Evolutionary conservation across 1,140 invertebrate genomes (phyloP).

Genomic region (Palaemon carinicauda): DNA sequence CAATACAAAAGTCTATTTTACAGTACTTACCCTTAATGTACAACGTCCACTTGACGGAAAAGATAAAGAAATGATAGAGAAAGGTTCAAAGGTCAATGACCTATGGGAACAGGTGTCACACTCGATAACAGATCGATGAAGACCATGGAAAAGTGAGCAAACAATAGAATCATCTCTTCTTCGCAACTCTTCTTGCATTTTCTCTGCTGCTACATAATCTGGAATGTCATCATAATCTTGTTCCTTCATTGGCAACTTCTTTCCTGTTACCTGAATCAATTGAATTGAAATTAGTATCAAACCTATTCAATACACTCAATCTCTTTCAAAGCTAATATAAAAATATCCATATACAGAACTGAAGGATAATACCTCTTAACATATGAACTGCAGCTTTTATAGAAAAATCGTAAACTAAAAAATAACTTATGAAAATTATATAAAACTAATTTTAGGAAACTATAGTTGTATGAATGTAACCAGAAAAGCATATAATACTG

Average conservation of each 20-base stretch:
- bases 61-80: constrained; percentile 76
- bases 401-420: too few relatives aligned
- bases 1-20: too few relatives aligned
- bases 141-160: constrained; percentile 84
- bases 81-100: constrained; percentile 88
- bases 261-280: constrained; percentile 61
- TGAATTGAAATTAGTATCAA: neutral
- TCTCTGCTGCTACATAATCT: constrained; percentile 67
- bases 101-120: constrained; percentile 79
- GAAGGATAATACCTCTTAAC: neutral
- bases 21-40: constrained; percentile 53
- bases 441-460: too few relatives aligned
- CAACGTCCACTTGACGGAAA: constrained; percentile 50
- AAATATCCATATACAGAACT: neutral
- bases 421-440: too few relatives aligned
- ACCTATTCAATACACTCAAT: too few relatives aligned
- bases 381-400: too few relatives aligned
- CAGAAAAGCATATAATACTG: too few relatives aligned
- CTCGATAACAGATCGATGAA: constrained; percentile 82
- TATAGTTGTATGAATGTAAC: too few relatives aligned
- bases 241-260: constrained; percentile 65
- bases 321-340: too few relatives aligned
- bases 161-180: constrained; percentile 80
- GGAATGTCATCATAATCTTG: constrained; percentile 66
- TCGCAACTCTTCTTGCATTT: constrained; percentile 79